Evolutionary conservation across 2,797 vertebrate genomes (phyloP), one percentile per base, ranked within the genome.

Genomic region (Vespertilio murinus): DNA sequence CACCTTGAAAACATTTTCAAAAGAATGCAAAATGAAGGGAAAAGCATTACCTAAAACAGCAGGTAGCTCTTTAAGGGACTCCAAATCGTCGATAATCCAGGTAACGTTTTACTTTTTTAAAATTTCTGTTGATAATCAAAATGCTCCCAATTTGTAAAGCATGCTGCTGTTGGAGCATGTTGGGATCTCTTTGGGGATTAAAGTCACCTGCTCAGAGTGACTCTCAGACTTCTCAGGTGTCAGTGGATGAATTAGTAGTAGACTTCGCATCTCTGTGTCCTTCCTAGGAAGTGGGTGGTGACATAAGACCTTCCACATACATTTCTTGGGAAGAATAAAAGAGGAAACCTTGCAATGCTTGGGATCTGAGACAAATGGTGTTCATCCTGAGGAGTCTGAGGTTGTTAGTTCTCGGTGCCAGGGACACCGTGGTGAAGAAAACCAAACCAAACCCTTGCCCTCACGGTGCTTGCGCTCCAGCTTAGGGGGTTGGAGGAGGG

Each of bases 11-110:
- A 97, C 97, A n/a, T 99, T 99, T 97, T 98, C 99, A 81, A 99
- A 98, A 56, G 99, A 99, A 90, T 99, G 99, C 97, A 99, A 98
- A 98, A 97, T 95, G 56, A 99, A 99, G 98, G 99, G 99, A 61
- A 99, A 99, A 88, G 97, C 98, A 0, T 96, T 99, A 25, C 98
- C 98, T 71, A 99, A 99, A 95, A 96, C 97, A 84, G 95, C 97
- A 82, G 97, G 97, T 86, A 97, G 96, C 96, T 96, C 96, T 77
- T 93, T 97, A 30, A 98, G 97, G 95, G 98, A 99, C 83, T 98
- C 98, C 45, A 99, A 98, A 97, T 97, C 94, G 3, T 83, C 97
- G n/a, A 73, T 96, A 30, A 95, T 99, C 95, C 98, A 99, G 99
- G 99, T 99, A 98, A 98, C 20, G 23, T 17, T 52, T 96, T 1